Evolutionary conservation across 2,888 invertebrate species (phyloP), one percentile per base, ranked within the genome.

Genomic region (Meiosimyza platycephala): DNA sequence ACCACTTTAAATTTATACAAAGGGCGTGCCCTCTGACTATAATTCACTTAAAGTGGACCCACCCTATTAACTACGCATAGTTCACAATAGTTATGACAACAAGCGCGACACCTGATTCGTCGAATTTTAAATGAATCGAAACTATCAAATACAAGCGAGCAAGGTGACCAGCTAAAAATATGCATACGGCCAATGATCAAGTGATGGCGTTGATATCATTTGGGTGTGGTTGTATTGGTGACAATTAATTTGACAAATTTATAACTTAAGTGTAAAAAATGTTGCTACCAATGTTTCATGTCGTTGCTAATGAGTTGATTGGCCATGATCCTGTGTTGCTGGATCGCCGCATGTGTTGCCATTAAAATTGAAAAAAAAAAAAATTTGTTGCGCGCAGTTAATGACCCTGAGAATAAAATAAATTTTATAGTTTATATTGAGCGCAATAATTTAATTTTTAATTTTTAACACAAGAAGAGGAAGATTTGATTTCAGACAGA

Each of bases 41-140:
- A 40, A 6, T 40, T 40, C 6, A 40, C 0, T 6, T 2, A 7
- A 40, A 9, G 5, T 9, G 9, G 9, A 9, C 9, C 40, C 40
- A 40, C 40, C 40, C 40, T 40, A 40, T 40, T 40, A 40, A 40
- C 40, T 7, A 40, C 40, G 40, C 40, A 40, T 40, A 40, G 40
- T 40, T 40, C 40, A 40, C 40, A 40, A 40, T 40, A 40, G 9
- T 9, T 40, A 40, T 40, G 9, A 40, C 2, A 40, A 9, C 40
- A 40, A 40, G 9, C 40, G 52, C 62, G 63, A 15, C 70, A 70
- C 70, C 70, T 70, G 63, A 70, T 70, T 70, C 70, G 70, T 63
- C 54, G 70, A 54, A 63, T 70, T 52, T 18, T 13, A 59, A 69
- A 69, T 69, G 51, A 60, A 16, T 12, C 28, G 9, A 40, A 68